Conservation (phyloP, 2,888 invertebrate genomes). For the Nycteola revayana region DNA sequence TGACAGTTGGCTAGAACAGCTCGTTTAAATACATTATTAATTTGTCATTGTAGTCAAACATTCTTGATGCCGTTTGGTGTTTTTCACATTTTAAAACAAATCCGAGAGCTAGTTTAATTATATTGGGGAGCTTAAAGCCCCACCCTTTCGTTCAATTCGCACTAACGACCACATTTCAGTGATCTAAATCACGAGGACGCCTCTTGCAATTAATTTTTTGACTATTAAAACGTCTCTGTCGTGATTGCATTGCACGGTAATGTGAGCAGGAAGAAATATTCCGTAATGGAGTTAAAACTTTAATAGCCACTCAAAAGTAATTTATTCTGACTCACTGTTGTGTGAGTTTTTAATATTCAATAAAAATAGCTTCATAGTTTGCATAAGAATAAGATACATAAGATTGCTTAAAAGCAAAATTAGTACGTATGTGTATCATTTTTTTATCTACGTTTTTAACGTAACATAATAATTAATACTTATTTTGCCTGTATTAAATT, state of each 20-base stretch:
- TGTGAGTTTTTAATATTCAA: no score
- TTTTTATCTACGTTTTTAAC: no score
- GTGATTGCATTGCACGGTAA: conserved; percentile 39
- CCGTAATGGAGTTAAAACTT: conserved; percentile 2
- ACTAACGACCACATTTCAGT: conserved; percentile 74
- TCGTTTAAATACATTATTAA: no score
- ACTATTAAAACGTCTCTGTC: conserved; percentile 48
- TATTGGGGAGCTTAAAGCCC: conserved; percentile 55
- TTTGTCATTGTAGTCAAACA: no score
- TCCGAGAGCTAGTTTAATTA: conserved; percentile 62
- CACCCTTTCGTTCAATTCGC: conserved; percentile 68
- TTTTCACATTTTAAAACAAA: conserved; percentile 38
- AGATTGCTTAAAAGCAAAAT: no score
- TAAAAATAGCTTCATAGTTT: no score
- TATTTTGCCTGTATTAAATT: no score
- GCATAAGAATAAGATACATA: no score
- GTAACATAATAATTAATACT: no score
- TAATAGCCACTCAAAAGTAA: neutral
- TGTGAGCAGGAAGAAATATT: conserved; percentile 20
- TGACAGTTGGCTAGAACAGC: conserved; percentile 24
- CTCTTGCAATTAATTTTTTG: conserved; percentile 75
- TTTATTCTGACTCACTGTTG: neutral
- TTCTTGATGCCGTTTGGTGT: no score
- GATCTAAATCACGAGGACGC: conserved; percentile 67
- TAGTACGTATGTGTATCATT: no score